Percentiles rank a stretch among this genome's conserved stretches.
phyloP scores from a whole-genome alignment of 2,888 invertebrate genomes.

The Diaphora mendica region DNA sequence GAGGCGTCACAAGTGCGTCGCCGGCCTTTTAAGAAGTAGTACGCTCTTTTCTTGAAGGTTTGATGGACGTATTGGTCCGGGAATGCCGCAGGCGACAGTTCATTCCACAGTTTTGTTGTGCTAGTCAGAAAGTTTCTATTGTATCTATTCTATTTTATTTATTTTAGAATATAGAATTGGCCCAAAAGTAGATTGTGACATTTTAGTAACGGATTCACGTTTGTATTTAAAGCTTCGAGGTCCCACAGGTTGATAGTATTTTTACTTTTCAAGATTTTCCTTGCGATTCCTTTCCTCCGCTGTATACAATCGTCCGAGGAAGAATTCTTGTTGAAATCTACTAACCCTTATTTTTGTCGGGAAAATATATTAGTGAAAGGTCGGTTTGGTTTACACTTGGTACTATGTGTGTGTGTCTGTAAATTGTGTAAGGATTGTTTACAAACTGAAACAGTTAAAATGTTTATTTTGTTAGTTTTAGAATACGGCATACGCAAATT shows the following conservation, averaged over 20 bases:
- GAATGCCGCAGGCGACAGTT: no score
- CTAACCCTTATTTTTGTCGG: background rate
- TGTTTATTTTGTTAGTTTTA: no score
- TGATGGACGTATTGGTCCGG: no score
- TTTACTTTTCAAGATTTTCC: conserved; percentile 1
- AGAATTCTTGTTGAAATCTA: background rate
- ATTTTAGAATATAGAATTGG: background rate
- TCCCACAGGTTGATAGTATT: conserved; percentile 5
- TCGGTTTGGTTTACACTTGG: background rate
- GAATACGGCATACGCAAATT: no score
- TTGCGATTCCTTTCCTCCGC: background rate
- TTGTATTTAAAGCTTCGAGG: conserved; percentile 2
- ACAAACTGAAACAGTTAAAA: background rate
- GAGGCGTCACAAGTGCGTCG: no score
- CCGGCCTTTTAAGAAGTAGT: no score
- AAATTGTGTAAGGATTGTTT: background rate
- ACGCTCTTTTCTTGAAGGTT: no score
- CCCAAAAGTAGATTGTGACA: conserved; percentile 6
- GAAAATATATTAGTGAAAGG: background rate
- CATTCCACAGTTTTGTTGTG: no score
- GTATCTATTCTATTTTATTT: no score
- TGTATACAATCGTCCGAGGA: background rate
- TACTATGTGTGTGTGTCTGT: background rate
- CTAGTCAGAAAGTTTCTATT: no score
- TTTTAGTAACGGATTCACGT: conserved; percentile 3